A percentile compares a stretch with the other conserved stretches of the same genome.
Evolutionary conservation across 2,113 vertebrate species (phyloP).

Genomic region (Takifugu bimaculatus): DNA sequence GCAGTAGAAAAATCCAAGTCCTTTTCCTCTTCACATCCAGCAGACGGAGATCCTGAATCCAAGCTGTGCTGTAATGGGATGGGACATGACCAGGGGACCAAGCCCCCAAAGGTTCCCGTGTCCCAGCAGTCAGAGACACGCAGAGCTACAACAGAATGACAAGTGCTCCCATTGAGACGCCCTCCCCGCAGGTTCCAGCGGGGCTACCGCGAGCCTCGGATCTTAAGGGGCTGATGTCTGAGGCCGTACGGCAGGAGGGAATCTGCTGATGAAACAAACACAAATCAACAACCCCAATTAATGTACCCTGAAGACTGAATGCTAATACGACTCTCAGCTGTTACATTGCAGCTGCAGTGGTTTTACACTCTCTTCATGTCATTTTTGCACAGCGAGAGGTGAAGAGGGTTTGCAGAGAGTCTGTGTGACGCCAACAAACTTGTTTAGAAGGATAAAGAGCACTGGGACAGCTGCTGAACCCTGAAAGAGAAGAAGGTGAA

Average conservation of each 20-base stretch:
- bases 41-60: constrained; percentile 6
- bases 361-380: too few relatives aligned
- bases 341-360: too few relatives aligned
- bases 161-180: constrained; percentile 1
- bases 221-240: constrained; percentile 6
- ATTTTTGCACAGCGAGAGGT: too few relatives aligned
- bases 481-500: too few relatives aligned
- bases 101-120: constrained; percentile 16
- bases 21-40: constrained; percentile 2
- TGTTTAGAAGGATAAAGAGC: too few relatives aligned
- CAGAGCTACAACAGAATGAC: constrained; percentile 14
- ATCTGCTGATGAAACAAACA: constrained; percentile 17
- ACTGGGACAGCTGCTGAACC: too few relatives aligned
- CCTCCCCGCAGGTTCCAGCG: constrained; percentile 10
- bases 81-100: constrained; percentile 15
- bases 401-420: neutral
- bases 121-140: constrained; percentile 31
- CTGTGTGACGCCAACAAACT: too few relatives aligned
- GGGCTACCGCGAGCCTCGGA: constrained; percentile 4
- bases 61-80: constrained; percentile 13
- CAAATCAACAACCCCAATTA: constrained; percentile 23
- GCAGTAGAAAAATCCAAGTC: neutral
- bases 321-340: neutral
- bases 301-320: constrained; percentile 4
- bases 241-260: constrained; percentile 1